Evolutionary conservation across 2,888 invertebrate species (phyloP), one percentile per base, ranked within the genome.

Genomic region (Scaeva pyrastri): DNA sequence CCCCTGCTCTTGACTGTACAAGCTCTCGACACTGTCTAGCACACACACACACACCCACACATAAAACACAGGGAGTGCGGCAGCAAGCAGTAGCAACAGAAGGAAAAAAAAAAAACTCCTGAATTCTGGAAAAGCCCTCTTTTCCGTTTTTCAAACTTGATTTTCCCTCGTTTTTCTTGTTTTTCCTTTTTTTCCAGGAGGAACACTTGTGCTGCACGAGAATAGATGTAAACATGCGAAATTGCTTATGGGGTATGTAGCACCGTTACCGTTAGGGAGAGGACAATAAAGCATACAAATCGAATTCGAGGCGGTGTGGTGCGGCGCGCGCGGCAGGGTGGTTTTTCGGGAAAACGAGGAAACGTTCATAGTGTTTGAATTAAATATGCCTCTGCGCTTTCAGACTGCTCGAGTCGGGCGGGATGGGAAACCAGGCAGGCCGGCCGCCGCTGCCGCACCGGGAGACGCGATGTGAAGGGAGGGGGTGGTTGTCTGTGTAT

Each of bases 111-210:
- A 75, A 55, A 66, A 72, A 21, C 16, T 71, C 74, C 86, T 86
- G 82, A 86, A 82, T 86, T 81, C 86, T 86, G 86, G 86, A 82
- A 86, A 86, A 86, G 82, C 86, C 86, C 86, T 86, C 77, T 82
- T 86, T 81, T 82, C 77, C 74, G 82, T 86, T 39, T 36, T 58
- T 60, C 60, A 58, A 58, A 58, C 58, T 58, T 58, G 58, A 58
- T 58, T 58, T 58, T 58, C 58, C 43, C 41, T 39, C 41, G 60
- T 60, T 41, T 60, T 60, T 60, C 39, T 50, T 55, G 55, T 68
- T 78, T 55, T 68, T 68, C 39, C 50, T 39, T 48, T 64, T 72
- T 68, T 43, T 70, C 21, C 62, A 55, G 62, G 60, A 71, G 71
- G 56, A 85, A 85, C 77, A 82, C 82, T 86, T 74, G 74, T 78